Base-by-base conservation (phyloP, 2,888 invertebrate genomes). In the Salpingus planirostris region DNA sequence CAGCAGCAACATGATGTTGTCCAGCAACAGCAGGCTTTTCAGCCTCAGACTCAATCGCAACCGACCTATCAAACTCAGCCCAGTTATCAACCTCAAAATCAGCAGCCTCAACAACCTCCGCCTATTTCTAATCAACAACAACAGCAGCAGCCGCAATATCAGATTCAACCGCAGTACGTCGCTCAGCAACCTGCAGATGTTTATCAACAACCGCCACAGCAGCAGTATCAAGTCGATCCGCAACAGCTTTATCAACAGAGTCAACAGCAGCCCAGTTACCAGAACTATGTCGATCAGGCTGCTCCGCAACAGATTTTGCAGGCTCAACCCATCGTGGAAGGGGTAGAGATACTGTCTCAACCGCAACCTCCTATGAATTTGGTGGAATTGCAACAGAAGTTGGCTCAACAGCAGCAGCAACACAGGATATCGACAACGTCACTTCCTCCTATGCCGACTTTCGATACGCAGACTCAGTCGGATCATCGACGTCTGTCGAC, bases 101-200 rank as follows among this genome's bases (percentile, higher is more conserved):
- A 46, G 28, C 44, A 46, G 15, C 35, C 37, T 3, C 27, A 27
- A 14, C 27, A 27, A 27, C 13, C 26, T 6, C 4, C 24, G n/a
- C 27, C 13, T n/a, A 8, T 8, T n/a, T 31, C 39, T 3, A 23
- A 33, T 11, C 40, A 43, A 15, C 38, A 40, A 14, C 38, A 38
- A 18, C 47, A 47, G 21, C 40, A 25, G 12, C 31, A 34, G 14
- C 24, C 8, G 10, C 36, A 37, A 11, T 38, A 43, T 35, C 40
- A 43, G 21, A 35, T 36, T 18, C 43, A 43, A 30, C 5, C 18
- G 47, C 68, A 69, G 37, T 66, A 70, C 27, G 67, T 76, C 60
- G 73, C 74, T 50, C 67, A 67, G 21, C 66, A 73, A 38, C 63
- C 75, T 21, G 74, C 74, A 40, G 73, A 74, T 43, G 58, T 59